phyloP scores from a whole-genome alignment of 2,113 vertebrate species.

The Mellivora capensis region DNA sequence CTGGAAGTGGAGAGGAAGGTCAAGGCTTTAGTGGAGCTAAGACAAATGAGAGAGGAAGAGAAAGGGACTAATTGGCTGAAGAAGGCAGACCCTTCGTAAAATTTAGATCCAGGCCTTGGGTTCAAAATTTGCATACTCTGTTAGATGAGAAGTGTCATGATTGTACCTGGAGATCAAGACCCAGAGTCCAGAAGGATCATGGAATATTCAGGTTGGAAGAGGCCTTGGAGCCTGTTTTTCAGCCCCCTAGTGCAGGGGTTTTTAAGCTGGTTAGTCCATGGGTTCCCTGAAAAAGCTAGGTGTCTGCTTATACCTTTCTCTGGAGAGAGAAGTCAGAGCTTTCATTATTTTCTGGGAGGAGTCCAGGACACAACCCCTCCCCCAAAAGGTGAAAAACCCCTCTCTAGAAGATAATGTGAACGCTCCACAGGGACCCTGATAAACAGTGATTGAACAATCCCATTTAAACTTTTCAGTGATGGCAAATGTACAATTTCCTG shows the following conservation, averaged over 20 bases:
- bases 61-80: background rate
- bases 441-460: background rate
- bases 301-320: background rate
- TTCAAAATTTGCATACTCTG: background rate
- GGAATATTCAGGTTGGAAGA: background rate
- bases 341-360: background rate
- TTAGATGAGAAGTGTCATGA: background rate
- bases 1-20: background rate
- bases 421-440: background rate
- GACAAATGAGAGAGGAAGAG: background rate
- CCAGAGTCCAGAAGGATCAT: background rate
- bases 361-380: background rate
- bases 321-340: background rate
- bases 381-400: background rate
- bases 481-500: background rate
- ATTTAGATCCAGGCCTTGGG: background rate
- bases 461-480: background rate
- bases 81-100: background rate
- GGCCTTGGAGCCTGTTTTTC: background rate
- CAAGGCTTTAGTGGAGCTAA: background rate
- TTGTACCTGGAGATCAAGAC: background rate
- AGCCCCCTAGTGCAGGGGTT: background rate
- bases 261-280: background rate
- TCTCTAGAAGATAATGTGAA: background rate
- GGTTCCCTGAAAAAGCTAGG: background rate